Evolutionary conservation across 2,113 vertebrate species (phyloP), one percentile per base, ranked within the genome.

Genomic region (Diadophis punctatus): DNA sequence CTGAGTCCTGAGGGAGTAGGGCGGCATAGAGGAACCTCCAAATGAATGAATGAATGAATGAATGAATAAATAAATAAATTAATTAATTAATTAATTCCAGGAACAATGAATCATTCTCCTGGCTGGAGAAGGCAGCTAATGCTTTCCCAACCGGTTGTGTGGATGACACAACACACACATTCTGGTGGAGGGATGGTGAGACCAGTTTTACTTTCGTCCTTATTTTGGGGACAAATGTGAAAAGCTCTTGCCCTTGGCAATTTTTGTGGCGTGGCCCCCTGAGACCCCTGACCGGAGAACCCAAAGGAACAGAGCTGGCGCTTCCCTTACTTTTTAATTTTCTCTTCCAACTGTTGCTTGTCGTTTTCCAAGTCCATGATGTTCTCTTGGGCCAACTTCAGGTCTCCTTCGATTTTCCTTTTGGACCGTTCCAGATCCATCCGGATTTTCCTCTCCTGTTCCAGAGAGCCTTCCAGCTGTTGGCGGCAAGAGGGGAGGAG

Each of bases 341-440:
- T 95, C 92, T 98, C 98, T 7, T 98, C 98, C 86, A 98, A 92
- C 92, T 98, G 98, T 90, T 98, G 98, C 55, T 98, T 98, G 96
- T 98, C 98, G 0, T 98, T 98, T 93, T 98, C 98, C 92, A 98
- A 92, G 3, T 98, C 98, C 98, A 98, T 98, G 63, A 98, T 97
- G 93, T 96, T 98, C 94, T 98, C 98, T 91, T 98, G 97, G 0
- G 96, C 94, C 93, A 98, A 94, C 92, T 98, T 98, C 91, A 98
- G 25, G 94, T 98, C 98, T 0, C 98, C 98, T 90, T 98, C 98
- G 49, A 98, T 92, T 49, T 98, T 98, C 27, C 98, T 93, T 91
- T 98, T 98, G 16, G 97, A 97, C 49, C 98, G 91, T 49, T 98
- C 98, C 74, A 98, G 94, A 93, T 98, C 98, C 98, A 98, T 98